Base-by-base conservation (phyloP, 2,888 invertebrate species). In the Brachynemurus nebulosus region DNA sequence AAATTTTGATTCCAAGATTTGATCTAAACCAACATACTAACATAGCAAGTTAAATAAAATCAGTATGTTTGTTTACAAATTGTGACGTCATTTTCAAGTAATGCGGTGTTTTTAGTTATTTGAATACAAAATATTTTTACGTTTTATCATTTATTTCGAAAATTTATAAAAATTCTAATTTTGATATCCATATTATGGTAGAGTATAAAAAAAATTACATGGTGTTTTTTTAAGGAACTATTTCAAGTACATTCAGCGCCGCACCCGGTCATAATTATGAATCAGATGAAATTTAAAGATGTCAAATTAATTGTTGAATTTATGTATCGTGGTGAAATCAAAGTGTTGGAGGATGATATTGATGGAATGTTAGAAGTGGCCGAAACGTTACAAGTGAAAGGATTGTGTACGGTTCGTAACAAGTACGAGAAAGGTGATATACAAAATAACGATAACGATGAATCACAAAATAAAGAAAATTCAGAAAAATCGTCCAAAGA, bases 281-380 rank as follows among this genome's bases (percentile, higher is more conserved):
- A 66, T 49, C 64, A 65, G 17, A 59, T 66, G 20, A 61, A 59
- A 48, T 65, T 62, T 46, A 54, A 54, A 7, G 63, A 68, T 52
- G 54, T 69, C 3, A 61, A 63, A 49, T 57, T 63, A 41, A 62
- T 70, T 25, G 57, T 70, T 18, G 64, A 65, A 45, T 70, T 69
- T 50, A 67, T 70, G 62, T 70, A 70, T 53, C 59, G 60, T 47
- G 70, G 70, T 14, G 68, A 70, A 57, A 63, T 69, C n/a, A 66
- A 64, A 55, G 66, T 69, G 8, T 53, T 59, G 4, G 68, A 69
- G 50, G 53, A 55, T 12, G 67, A 69, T 48, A 54, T 70, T 48
- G 62, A 64, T 43, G 55, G 60, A 45, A 56, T 70, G 25, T 51
- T 70, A 25, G 57, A 58, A 4, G 59, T 65, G 21, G 69, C 68